These are phyloP conservation scores for Corticium candelabrum DNA, from an alignment of 37 sponge, comb jelly and placozoan species.

Conservation along the genomic window DNA sequence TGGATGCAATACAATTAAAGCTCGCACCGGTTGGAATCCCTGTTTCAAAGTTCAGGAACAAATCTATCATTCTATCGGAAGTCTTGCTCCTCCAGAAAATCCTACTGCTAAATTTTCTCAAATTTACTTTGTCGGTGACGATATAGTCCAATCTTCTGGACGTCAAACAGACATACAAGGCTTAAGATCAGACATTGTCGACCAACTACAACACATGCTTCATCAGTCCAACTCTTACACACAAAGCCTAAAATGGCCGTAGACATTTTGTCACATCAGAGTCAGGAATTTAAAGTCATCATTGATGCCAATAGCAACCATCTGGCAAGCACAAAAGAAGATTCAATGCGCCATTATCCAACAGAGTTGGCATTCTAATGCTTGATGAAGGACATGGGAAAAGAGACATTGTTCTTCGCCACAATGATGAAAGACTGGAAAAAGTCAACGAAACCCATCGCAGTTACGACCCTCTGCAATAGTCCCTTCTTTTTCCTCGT, in stretches of 20 bases:
- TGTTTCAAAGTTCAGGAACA: no score
- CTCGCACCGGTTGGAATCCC: no score
- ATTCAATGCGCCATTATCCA: conserved; percentile 28
- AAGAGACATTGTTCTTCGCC: conserved; percentile 24
- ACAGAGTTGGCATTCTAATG: conserved; percentile 20
- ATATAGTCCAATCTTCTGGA: not conserved
- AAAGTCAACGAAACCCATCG: conserved; percentile 29
- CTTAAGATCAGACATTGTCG: no score
- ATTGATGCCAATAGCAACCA: conserved; percentile 5
- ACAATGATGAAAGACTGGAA: not conserved
- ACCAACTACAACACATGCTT: no score
- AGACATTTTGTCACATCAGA: not conserved
- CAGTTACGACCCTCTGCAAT: conserved; percentile 22
- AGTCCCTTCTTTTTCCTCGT: conserved; percentile 16
- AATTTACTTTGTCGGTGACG: no score
- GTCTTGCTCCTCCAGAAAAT: no score
- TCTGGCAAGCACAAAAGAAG: conserved; percentile 17
- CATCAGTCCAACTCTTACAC: no score
- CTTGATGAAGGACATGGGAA: conserved; percentile 26
- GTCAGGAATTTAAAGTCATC: not conserved
- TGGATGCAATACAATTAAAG: no score
- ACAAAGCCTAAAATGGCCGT: no score
- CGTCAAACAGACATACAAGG: no score
- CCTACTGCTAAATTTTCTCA: no score
- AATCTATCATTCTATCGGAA: no score